These are phyloP conservation scores for Rhorus exstirpatorius DNA, from an alignment of 2,888 invertebrate genomes.

Conservation along the genomic window DNA sequence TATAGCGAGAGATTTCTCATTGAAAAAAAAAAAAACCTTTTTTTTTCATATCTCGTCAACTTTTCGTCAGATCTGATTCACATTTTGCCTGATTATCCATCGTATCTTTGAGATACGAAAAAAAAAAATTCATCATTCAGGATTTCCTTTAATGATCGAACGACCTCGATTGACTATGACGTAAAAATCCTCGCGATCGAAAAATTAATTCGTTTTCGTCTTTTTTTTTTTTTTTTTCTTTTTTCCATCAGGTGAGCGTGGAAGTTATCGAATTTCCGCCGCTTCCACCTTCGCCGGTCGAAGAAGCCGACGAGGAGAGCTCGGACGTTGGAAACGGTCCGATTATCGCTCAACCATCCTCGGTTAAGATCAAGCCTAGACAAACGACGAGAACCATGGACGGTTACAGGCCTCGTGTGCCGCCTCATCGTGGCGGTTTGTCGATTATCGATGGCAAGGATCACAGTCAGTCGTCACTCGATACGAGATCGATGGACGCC, in stretches of 20 bases:
- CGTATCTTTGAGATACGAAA: no score
- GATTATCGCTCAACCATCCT: constrained; percentile 66
- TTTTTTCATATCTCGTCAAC: no score
- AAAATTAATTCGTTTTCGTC: neutral
- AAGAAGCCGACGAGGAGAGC: constrained; percentile 92
- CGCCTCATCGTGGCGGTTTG: constrained; percentile 90
- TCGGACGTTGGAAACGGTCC: constrained; percentile 87
- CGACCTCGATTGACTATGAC: neutral
- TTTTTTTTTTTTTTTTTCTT: neutral
- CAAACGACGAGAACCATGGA: constrained; percentile 82
- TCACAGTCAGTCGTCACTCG: constrained; percentile 89
- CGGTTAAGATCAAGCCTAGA: constrained; percentile 76
- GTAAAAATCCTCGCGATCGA: neutral
- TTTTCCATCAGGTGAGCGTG: constrained; percentile 85
- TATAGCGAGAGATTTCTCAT: no score
- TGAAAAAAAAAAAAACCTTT: no score
- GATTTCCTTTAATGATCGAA: constrained; percentile 14
- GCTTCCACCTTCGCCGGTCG: constrained; percentile 93
- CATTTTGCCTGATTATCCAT: no score
- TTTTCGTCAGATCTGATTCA: no score
- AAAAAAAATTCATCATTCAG: no score
- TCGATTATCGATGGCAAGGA: constrained; percentile 82
- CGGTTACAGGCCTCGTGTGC: constrained; percentile 88
- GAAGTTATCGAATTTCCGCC: constrained; percentile 92
- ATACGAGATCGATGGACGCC: constrained; percentile 95